These are phyloP conservation scores for Eulithis testata DNA, from an alignment of 2,888 invertebrate species.

Conservation along the genomic window DNA sequence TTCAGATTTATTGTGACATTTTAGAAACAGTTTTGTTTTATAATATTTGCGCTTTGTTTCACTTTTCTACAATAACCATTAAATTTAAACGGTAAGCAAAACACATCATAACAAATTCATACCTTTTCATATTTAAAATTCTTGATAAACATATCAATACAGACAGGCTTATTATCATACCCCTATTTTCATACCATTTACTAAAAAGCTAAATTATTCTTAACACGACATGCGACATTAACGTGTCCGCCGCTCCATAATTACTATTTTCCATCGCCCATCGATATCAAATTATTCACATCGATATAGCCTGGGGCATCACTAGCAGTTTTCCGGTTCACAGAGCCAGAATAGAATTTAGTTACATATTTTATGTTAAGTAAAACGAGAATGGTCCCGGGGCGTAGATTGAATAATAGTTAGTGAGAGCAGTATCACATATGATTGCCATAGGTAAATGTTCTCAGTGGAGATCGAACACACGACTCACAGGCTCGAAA, in stretches of 20 bases:
- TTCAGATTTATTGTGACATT: too few species aligned
- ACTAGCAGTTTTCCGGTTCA: conserved; percentile 64
- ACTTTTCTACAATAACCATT: background rate
- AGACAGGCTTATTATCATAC: too few species aligned
- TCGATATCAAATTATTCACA: conserved; percentile 28
- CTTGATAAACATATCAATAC: too few species aligned
- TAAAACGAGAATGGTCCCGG: conserved; percentile 51
- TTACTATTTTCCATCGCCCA: conserved; percentile 26
- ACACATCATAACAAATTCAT: background rate
- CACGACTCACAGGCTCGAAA: background rate
- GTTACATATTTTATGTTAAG: conserved; percentile 65
- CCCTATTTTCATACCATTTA: background rate
- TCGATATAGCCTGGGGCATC: conserved; percentile 33
- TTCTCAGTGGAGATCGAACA: background rate
- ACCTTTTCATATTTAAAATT: too few species aligned
- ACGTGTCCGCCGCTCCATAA: conserved; percentile 21
- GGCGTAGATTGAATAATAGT: conserved; percentile 19
- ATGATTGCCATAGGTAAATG: too few species aligned
- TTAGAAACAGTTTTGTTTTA: background rate
- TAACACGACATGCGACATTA: conserved; percentile 6
- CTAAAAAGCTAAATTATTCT: conserved; percentile 15
- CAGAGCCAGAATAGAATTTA: conserved; percentile 64
- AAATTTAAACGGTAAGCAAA: background rate
- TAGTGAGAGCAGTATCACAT: background rate
- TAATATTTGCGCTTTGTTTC: conserved; percentile 10